Percentiles rank a stretch among this genome's conserved stretches.
Evolutionary conservation across 2,797 vertebrate genomes (phyloP).

Genomic region (Urophycis tenuis): DNA sequence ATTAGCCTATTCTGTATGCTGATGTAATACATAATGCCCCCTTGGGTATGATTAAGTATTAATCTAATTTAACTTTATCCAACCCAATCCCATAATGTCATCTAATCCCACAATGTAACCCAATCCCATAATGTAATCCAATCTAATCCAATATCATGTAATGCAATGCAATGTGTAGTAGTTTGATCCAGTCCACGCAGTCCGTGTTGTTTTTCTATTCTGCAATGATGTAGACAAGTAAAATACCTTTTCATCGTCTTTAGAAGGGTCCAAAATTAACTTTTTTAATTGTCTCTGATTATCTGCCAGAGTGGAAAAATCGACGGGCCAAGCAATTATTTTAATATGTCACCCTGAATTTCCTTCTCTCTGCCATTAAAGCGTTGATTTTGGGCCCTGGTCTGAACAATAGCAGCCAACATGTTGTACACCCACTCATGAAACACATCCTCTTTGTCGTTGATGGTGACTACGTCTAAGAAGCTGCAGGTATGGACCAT

Average conservation of each 20-base stretch:
- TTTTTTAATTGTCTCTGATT: background rate
- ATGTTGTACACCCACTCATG: background rate
- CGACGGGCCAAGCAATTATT: background rate
- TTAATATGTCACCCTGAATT: background rate
- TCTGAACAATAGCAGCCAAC: background rate
- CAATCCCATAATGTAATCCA: background rate
- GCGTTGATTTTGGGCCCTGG: background rate
- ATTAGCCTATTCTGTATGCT: background rate
- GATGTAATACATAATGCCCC: background rate
- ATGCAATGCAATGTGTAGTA: background rate
- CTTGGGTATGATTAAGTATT: conserved; percentile 1
- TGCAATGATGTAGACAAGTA: background rate
- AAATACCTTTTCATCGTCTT: background rate
- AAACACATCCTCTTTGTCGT: too few relatives aligned
- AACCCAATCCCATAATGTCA: background rate
- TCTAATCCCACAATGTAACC: background rate
- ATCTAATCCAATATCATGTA: conserved; percentile 1
- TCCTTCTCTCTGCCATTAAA: background rate
- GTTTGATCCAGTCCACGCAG: background rate
- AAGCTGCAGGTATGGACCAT: background rate
- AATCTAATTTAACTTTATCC: background rate
- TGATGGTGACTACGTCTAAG: too few relatives aligned
- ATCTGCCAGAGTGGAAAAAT: background rate
- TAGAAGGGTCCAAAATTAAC: too few relatives aligned
- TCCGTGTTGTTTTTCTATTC: background rate